A percentile compares a stretch with the other conserved stretches of the same genome.
phyloP scores from a whole-genome alignment of 2,888 invertebrate species.

The Cyaniris semiargus region DNA sequence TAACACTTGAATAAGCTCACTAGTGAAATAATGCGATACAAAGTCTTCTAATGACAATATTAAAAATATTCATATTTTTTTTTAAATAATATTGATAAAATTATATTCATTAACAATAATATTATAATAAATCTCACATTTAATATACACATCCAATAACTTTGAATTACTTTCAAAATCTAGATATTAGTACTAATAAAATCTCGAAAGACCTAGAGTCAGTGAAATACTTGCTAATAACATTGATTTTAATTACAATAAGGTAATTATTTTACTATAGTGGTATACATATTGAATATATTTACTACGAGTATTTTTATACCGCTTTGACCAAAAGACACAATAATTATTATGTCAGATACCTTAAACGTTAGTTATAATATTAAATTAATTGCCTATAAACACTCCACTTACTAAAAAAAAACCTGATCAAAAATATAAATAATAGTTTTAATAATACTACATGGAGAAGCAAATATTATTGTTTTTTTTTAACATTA shows the following conservation, averaged over 20 bases:
- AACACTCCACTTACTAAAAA: background rate
- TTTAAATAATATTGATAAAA: background rate
- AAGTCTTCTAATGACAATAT: background rate
- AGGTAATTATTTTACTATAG: background rate
- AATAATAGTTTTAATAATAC: background rate
- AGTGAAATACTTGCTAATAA: background rate
- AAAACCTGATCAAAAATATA: background rate
- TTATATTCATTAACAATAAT: background rate
- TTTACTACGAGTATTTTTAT: background rate
- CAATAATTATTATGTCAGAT: background rate
- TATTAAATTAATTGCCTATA: background rate
- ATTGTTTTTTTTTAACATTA: background rate
- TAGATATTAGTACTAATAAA: background rate
- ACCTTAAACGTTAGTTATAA: background rate
- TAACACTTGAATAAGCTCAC: background rate
- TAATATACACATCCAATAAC: background rate
- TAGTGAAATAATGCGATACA: background rate
- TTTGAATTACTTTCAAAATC: background rate
- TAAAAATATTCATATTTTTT: background rate
- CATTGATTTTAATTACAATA: background rate
- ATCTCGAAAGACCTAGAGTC: background rate
- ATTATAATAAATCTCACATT: background rate
- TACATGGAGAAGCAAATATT: background rate
- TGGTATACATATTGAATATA: background rate
- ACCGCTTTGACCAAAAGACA: background rate